These are phyloP conservation scores for Anagyrus pseudococci DNA, from an alignment of 2,888 invertebrate species.

Conservation along the genomic window DNA sequence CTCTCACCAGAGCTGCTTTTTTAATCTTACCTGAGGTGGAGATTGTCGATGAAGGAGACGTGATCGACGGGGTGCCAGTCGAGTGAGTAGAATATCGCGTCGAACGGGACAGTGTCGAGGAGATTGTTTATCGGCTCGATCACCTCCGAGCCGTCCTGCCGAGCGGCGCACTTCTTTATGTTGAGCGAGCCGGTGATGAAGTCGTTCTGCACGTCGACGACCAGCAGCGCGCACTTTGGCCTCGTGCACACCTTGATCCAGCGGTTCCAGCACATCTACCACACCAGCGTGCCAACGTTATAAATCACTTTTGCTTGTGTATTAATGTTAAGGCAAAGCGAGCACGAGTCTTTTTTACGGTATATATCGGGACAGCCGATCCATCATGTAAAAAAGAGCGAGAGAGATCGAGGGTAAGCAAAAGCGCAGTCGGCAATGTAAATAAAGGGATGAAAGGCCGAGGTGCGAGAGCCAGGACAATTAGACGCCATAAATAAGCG, in stretches of 20 bases:
- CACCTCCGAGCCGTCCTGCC: constrained; percentile 89
- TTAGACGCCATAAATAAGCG: no score
- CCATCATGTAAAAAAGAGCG: no score
- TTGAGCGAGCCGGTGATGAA: constrained; percentile 94
- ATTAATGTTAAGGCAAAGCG: no score
- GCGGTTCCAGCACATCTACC: constrained; percentile 81
- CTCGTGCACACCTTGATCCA: constrained; percentile 83
- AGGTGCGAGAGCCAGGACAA: no score
- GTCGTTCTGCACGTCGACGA: constrained; percentile 98
- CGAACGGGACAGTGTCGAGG: constrained; percentile 81
- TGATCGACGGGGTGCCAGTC: constrained; percentile 98
- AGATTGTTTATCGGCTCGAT: constrained; percentile 90
- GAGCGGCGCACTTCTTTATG: constrained; percentile 91
- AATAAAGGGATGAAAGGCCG: no score
- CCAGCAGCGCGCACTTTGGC: constrained; percentile 86
- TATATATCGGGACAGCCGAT: no score
- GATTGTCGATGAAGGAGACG: constrained; percentile 95
- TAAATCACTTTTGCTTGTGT: no score
- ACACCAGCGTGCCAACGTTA: background rate
- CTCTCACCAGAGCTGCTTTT: background rate
- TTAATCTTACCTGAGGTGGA: constrained; percentile 63
- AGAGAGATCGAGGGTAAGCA: no score
- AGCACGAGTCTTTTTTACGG: no score
- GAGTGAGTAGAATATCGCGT: constrained; percentile 89
- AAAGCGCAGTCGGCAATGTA: no score